Evolutionary conservation across 2,797 vertebrate species (phyloP), one percentile per base, ranked within the genome.

Genomic region (Danio kyathit): DNA sequence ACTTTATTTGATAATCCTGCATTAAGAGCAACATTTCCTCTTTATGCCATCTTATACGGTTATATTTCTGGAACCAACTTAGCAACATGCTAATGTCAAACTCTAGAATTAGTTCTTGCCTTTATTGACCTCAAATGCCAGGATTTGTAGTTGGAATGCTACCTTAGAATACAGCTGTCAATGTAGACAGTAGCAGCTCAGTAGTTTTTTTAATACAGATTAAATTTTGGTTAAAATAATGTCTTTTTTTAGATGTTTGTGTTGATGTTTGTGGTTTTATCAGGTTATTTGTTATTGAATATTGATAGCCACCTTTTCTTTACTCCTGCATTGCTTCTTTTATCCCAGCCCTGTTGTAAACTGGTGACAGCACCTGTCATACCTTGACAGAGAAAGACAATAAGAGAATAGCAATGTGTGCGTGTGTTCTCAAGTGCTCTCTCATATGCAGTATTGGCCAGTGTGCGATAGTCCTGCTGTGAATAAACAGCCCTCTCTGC

Each of bases 291-390:
- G 5, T 41, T 19, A 19, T 5, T 78, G 63, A 77, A 81, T 54
- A 74, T 77, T 59, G 69, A 84, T 80, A 48, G 66, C 63, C 65
- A 84, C 41, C 9, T 38, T 85, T 88, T 88, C 48, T 60, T 82
- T 59, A 46, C 40, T 80, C 59, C 60, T 79, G 59, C 72, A 83
- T 69, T 73, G 64, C 78, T 80, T 84, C 82, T 80, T 80, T 83
- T 60, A 75, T 72, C 77, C 82, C 82, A 76, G 52, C 79, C 80
- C 38, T 74, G 56, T 88, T 76, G 64, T 46, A 82, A 85, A 74
- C 81, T 83, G 72, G n/a, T 74, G 44, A 74, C 38, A 83, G 54
- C 81, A 72, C 75, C 64, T 51, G 74, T 77, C 43, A 54, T 17
- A 10, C 13, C 6, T 29, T 78, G 41, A 74, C 61, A 65, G 59